Conservation (phyloP, 2,113 vertebrate species). For the Rhynchopsitta pachyrhyncha region DNA sequence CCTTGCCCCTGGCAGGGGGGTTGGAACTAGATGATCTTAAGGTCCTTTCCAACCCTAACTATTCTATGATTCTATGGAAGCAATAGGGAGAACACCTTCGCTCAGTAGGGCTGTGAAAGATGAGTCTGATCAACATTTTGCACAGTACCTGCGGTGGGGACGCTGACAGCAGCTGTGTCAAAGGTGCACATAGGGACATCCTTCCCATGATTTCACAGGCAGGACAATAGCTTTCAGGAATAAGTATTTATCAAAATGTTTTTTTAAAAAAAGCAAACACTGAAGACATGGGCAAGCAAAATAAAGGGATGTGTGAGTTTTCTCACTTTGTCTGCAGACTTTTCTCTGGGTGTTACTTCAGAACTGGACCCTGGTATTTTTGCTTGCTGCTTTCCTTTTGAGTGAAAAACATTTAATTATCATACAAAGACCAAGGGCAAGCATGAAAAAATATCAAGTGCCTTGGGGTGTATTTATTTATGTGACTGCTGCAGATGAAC, state of each 20-base stretch:
- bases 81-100: neutral
- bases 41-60: no score
- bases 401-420: neutral
- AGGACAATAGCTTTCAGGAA: neutral
- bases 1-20: no score
- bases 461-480: neutral
- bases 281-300: neutral
- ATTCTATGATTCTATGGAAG: no score
- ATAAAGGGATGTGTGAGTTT: neutral
- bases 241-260: neutral
- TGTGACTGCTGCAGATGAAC: neutral
- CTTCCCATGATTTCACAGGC: neutral
- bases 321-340: neutral
- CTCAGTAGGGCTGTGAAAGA: neutral
- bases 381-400: neutral
- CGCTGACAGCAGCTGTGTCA: accelerated
- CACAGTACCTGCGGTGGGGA: accelerated
- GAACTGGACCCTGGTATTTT: neutral
- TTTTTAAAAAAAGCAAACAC: accelerated
- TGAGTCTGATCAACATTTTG: neutral
- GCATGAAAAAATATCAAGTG: neutral
- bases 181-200: neutral
- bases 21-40: no score
- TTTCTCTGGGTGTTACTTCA: neutral
- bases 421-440: neutral